Percentiles rank a stretch among this genome's conserved stretches.
phyloP scores from a whole-genome alignment of 2,888 invertebrate species.

The Drosophila yooni region DNA sequence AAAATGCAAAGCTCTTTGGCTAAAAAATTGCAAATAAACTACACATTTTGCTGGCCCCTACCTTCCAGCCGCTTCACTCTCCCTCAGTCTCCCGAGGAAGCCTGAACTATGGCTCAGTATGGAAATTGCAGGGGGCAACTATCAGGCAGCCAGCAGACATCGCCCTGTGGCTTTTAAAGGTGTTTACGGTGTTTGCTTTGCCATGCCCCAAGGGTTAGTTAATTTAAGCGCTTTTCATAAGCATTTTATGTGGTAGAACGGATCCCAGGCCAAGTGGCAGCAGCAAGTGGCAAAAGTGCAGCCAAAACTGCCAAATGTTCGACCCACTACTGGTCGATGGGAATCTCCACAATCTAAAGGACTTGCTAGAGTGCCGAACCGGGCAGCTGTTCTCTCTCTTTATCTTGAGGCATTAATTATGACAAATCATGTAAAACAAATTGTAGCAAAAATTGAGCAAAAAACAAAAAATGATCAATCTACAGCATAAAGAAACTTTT shows the following conservation, averaged over 20 bases:
- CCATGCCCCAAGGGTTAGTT: constrained; percentile 60
- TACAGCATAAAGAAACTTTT: constrained; percentile 23
- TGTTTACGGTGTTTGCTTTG: constrained; percentile 74
- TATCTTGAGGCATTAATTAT: constrained; percentile 47
- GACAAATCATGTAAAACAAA: constrained; percentile 53
- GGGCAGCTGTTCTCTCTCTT: constrained; percentile 35
- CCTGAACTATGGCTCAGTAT: constrained; percentile 58
- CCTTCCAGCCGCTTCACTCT: background rate
- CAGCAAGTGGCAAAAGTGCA: constrained; percentile 59
- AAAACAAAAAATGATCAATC: constrained; percentile 36
- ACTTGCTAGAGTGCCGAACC: constrained; percentile 19
- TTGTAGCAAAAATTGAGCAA: constrained; percentile 26
- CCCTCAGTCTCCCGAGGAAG: background rate
- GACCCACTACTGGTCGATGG: constrained; percentile 22
- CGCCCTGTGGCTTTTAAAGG: constrained; percentile 70
- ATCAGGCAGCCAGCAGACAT: constrained; percentile 73
- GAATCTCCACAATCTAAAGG: constrained; percentile 11
- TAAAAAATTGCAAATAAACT: constrained; percentile 79
- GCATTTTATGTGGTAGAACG: constrained; percentile 61
- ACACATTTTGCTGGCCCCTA: constrained; percentile 66
- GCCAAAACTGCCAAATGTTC: constrained; percentile 50
- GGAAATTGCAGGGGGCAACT: constrained; percentile 72
- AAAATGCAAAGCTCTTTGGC: constrained; percentile 75
- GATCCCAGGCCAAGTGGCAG: constrained; percentile 37
- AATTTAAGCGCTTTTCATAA: constrained; percentile 79